A percentile compares a stretch with the other conserved stretches of the same genome.
These are phyloP conservation scores for Eurypyga helias DNA, from an alignment of 2,113 vertebrate genomes.

Conservation along the genomic window DNA sequence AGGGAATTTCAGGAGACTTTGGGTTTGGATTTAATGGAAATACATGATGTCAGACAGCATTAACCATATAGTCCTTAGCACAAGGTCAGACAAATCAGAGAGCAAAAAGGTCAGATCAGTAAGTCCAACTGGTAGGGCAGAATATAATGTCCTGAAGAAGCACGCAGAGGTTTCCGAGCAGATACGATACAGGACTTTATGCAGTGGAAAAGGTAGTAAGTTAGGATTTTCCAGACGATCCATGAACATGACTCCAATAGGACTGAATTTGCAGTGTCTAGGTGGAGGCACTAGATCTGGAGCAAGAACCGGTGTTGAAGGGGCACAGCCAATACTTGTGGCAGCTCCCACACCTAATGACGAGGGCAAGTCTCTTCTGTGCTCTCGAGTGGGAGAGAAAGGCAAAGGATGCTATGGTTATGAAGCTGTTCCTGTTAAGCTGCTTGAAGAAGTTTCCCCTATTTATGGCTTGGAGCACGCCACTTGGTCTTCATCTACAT, in stretches of 20 bases:
- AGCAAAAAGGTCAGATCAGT: neutral
- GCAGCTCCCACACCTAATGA: neutral
- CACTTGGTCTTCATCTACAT: neutral
- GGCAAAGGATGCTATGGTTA: neutral
- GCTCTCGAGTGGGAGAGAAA: neutral
- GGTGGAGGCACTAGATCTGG: neutral
- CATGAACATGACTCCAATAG: neutral
- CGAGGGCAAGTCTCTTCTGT: neutral
- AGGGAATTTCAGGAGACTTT: neutral
- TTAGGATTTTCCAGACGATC: neutral
- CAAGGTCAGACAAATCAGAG: neutral
- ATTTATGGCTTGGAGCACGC: neutral
- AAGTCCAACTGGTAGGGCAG: neutral
- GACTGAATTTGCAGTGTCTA: neutral
- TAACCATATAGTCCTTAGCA: neutral
- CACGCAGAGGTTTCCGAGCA: neutral
- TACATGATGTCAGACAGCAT: neutral
- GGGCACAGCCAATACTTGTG: neutral
- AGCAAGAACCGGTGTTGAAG: accelerated
- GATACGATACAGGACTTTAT: neutral
- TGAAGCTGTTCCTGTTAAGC: neutral
- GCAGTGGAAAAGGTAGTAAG: neutral
- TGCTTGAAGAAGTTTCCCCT: neutral
- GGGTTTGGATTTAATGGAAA: neutral
- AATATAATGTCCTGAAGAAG: neutral